phyloP scores from a whole-genome alignment of 1,140 invertebrate genomes.

The Eurosta solidaginis region DNA sequence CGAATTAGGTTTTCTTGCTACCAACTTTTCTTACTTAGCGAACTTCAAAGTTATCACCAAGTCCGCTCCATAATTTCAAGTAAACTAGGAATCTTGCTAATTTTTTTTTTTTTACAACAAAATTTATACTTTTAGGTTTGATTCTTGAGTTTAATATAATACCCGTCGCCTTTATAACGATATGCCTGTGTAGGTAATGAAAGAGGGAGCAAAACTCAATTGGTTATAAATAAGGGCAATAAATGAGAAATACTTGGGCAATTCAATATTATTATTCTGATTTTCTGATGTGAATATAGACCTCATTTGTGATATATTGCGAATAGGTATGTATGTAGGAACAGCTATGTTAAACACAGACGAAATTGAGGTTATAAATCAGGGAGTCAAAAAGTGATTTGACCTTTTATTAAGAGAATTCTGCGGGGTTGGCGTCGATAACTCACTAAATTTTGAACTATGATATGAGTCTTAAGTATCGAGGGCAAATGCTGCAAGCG shows the following conservation, averaged over 20 bases:
- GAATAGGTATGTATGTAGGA: not conserved
- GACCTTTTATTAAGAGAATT: too few relatives aligned
- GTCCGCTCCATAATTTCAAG: not conserved
- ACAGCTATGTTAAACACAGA: not conserved
- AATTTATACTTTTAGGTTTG: not conserved
- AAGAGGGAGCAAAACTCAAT: slow-evolving; percentile 6
- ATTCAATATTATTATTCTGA: slow-evolving; percentile 4
- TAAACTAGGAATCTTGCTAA: not conserved
- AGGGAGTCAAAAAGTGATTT: too few relatives aligned
- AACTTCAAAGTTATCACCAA: slow-evolving; percentile 14
- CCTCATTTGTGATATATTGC: not conserved
- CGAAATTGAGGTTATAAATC: too few relatives aligned
- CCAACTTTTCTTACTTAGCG: not conserved
- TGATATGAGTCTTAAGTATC: too few relatives aligned
- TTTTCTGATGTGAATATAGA: not conserved
- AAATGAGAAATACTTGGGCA: not conserved
- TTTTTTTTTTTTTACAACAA: not conserved
- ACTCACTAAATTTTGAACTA: too few relatives aligned
- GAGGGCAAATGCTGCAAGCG: too few relatives aligned
- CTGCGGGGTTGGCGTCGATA: too few relatives aligned
- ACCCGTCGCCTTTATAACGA: not conserved
- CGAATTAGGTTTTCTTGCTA: slow-evolving; percentile 25
- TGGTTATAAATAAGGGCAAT: slow-evolving; percentile 7
- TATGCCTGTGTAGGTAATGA: not conserved
- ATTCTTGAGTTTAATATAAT: not conserved